Base-by-base conservation (phyloP, 2,888 invertebrate genomes). In the Acanthopleura granulata region DNA sequence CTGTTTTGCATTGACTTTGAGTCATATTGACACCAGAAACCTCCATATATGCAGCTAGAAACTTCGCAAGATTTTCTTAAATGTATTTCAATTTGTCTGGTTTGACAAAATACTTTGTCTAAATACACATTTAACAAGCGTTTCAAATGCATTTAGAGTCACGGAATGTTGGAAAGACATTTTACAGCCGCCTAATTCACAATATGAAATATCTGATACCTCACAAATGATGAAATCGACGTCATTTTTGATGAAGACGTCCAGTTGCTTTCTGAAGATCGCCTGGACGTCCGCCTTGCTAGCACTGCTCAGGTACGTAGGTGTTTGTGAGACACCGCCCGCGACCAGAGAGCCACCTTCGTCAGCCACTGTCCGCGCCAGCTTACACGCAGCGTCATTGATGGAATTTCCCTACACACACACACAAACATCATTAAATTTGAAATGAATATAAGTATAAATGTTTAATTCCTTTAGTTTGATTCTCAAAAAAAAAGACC, bases 161-260 rank as follows among this genome's bases (percentile, higher is more conserved):
- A 40, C 4, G 40, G 40, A 6, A 6, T 22, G 61, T 6, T 61
- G n/a, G 61, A 11, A 22, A 25, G 6, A 61, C 11, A 11, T 22
- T 51, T 15, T 51, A 51, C 57, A 51, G 25, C 40, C 3, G 4
- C 3, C 9, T 40, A 40, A 9, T 9, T 9, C 3, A 22, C 69
- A 27, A 61, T 61, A 40, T 40, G 9, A 40, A 40, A 9, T 40
- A 40, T 40, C 9, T 16, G 62, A 75, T 79, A 90, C 90, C 85
- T 91, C 91, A 74, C 88, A 89, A 22, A 91, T 82, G 11, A 91
- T 80, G 80, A 91, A 91, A 78, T 91, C 91, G 9, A 89, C 84
- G n/a, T 86, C 80, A 72, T 90, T 87, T 29, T 86, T 80, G 12
- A 88, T 84, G 78, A 91, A 91, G 9, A 90, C 90, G 49, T 89